Conservation (phyloP, 2,888 invertebrate genomes). For the Epinotia bilunana region DNA sequence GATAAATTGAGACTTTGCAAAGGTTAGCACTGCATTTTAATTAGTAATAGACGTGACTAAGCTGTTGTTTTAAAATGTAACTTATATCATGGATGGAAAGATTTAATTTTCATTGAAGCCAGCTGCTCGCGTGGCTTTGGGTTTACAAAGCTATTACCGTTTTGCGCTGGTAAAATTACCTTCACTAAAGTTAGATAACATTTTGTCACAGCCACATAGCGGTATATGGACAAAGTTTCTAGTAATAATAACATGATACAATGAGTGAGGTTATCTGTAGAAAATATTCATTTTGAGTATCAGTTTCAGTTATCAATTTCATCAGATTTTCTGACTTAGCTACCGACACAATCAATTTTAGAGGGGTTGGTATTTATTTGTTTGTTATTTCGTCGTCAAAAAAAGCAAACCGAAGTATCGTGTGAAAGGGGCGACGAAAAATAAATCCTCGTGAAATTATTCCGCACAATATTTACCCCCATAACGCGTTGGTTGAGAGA, state of each 20-base stretch:
- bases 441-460: background rate
- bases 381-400: conserved; percentile 5
- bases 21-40: conserved; percentile 5
- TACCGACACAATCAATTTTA: background rate
- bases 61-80: background rate
- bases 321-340: background rate
- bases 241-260: background rate
- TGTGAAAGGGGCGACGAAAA: background rate
- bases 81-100: background rate
- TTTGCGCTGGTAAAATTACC: conserved; percentile 3
- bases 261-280: no score
- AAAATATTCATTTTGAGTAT: background rate
- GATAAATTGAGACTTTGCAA: conserved; percentile 14
- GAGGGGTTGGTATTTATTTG: conserved; percentile 1
- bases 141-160: conserved; percentile 9
- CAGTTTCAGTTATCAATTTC: background rate
- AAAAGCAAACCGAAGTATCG: background rate
- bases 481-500: background rate
- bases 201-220: background rate
- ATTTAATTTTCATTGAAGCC: conserved; percentile 12
- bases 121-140: background rate
- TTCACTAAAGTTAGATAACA: conserved; percentile 28
- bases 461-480: conserved; percentile 4
- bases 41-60: background rate
- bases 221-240: background rate